These are phyloP conservation scores for Paramacrobiotus metropolitanus DNA, from an alignment of 1,140 invertebrate species.

Conservation along the genomic window DNA sequence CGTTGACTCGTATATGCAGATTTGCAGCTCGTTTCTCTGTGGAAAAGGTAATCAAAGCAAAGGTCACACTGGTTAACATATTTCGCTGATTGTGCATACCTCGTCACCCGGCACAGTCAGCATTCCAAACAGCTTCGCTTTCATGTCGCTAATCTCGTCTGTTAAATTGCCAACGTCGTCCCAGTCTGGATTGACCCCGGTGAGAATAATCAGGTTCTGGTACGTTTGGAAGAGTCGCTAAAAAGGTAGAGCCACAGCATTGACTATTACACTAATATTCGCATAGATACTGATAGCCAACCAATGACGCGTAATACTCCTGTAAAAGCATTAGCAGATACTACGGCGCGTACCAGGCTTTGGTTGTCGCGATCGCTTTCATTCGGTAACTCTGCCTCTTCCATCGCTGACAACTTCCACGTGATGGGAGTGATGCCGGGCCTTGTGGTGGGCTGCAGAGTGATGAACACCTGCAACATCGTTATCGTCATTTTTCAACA, in stretches of 20 bases:
- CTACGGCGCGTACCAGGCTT: background rate
- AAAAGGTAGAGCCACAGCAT: too few species aligned
- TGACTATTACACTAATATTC: too few species aligned
- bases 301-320: too few species aligned
- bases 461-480: background rate
- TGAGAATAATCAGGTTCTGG: background rate
- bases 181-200: background rate
- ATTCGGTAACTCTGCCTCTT: too few species aligned
- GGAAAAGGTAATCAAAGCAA: background rate
- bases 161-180: background rate
- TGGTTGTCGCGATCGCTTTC: too few species aligned
- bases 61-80: too few species aligned
- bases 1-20: background rate
- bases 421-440: background rate
- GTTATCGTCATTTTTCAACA: too few species aligned
- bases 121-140: background rate
- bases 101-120: background rate
- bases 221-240: background rate
- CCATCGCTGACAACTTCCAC: too few species aligned
- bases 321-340: background rate
- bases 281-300: background rate
- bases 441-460: background rate
- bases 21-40: background rate
- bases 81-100: too few species aligned
- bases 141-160: background rate